Evolutionary conservation across 2,888 invertebrate species (phyloP).

Genomic region (Scaptomyza parva): DNA sequence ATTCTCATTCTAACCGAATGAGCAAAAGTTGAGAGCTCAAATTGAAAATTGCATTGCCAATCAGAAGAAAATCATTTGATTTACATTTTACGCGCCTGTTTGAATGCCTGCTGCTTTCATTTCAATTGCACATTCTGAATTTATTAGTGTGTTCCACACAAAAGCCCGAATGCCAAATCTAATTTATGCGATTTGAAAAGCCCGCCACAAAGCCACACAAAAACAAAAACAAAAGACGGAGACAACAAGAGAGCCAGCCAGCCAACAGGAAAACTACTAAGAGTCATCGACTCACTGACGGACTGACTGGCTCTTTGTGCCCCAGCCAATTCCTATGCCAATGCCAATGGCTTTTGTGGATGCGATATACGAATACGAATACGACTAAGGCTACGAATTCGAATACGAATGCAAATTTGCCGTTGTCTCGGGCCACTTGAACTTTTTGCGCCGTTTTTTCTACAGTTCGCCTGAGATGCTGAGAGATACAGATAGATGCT

Average conservation of each 20-base stretch:
- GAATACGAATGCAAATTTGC: slow-evolving; percentile 62
- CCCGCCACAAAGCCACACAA: slow-evolving; percentile 34
- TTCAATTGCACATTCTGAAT: slow-evolving; percentile 70
- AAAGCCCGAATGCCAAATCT: slow-evolving; percentile 60
- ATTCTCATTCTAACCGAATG: slow-evolving; percentile 18
- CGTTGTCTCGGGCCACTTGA: slow-evolving; percentile 56
- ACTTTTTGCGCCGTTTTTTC: slow-evolving; percentile 36
- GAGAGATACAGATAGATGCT: slow-evolving; percentile 34
- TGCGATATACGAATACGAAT: slow-evolving; percentile 26
- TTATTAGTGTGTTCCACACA: slow-evolving; percentile 54
- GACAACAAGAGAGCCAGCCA: too few species aligned
- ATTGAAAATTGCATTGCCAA: slow-evolving; percentile 39
- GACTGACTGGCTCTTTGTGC: slow-evolving; percentile 6
- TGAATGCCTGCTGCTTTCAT: slow-evolving; percentile 51
- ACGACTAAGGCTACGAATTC: slow-evolving; percentile 61
- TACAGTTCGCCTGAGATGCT: too few species aligned
- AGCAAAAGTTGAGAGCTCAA: slow-evolving; percentile 8
- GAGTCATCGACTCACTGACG: slow-evolving; percentile 4
- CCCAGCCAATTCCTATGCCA: slow-evolving; percentile 37
- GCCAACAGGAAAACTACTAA: slow-evolving; percentile 8
- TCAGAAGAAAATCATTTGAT: slow-evolving; percentile 56
- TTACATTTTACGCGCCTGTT: slow-evolving; percentile 61
- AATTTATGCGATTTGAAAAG: slow-evolving; percentile 66
- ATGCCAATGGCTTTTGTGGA: slow-evolving; percentile 51
- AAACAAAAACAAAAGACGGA: slow-evolving; percentile 5